phyloP scores from a whole-genome alignment of 2,797 vertebrate genomes.

The Trematomus bernacchii region DNA sequence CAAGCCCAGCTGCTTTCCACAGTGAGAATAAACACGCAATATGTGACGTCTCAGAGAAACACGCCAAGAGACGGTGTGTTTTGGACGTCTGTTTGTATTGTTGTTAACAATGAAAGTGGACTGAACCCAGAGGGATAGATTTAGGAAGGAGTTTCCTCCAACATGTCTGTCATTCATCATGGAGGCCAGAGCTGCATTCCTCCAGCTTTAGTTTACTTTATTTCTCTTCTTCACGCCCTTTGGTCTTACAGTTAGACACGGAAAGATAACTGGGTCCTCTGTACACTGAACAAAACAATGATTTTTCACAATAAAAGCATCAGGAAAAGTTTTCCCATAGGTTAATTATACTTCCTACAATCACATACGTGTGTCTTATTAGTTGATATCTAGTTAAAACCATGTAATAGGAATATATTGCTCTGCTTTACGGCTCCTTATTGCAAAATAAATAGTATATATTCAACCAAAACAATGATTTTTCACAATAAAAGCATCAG shows the following conservation, averaged over 20 bases:
- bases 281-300: no score
- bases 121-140: conserved; percentile 22
- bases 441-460: not conserved
- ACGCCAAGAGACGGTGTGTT: not conserved
- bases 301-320: no score
- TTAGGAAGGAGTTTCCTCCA: conserved; percentile 40
- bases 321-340: no score
- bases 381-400: no score
- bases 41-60: not conserved
- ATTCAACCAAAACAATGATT: not conserved
- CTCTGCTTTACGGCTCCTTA: not conserved
- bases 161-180: conserved; percentile 45
- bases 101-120: conserved; percentile 19
- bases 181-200: conserved; percentile 52
- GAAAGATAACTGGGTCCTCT: no score
- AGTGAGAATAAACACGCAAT: not conserved
- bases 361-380: no score
- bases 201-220: conserved; percentile 41
- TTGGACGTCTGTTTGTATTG: conserved; percentile 23
- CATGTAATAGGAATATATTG: not conserved
- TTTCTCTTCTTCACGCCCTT: conserved; percentile 32
- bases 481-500: no score
- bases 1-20: conserved; percentile 3
- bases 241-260: not conserved
- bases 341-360: no score